Evolutionary conservation across 2,797 vertebrate species (phyloP), one percentile per base, ranked within the genome.

Genomic region (Allenopithecus nigroviridis): DNA sequence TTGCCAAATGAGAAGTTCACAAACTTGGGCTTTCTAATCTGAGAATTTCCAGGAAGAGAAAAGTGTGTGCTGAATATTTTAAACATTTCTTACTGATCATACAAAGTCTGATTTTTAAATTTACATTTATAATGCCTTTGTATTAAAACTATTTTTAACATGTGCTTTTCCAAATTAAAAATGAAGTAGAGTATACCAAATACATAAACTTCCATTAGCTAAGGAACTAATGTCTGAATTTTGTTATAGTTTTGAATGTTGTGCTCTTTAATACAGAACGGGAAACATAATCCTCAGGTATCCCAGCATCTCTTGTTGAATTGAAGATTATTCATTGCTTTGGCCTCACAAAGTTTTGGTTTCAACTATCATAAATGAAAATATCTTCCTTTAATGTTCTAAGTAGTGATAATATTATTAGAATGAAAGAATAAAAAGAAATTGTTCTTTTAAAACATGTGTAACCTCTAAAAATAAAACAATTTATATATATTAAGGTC

Each of bases 61-160:
- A 86, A 84, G 41, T 5, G 3, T 85, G n/a, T 87, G n/a, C 41
- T 87, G 46, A 79, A 17, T 89, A 26, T 87, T 95, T 93, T 81
- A 74, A 93, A 87, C 50, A 89, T 72, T 64, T 11, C 36, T 39
- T 39, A 61, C 13, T 68, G 24, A 68, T 36, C 68, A 64, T 55
- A 83, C 53, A 30, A 85, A 87, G 50, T 86, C 94, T 91, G 78
- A 55, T 78, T 94, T 87, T 95, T 79, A 95, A 92, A 68, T 57
- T 91, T 91, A 89, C 39, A 68, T 85, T 89, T 91, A 57, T 78
- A 97, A 74, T 19, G 84, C 81, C 53, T 90, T 95, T 95, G 70
- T 95, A 95, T 95, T 94, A 90, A 89, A 95, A 74, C 41, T 93
- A 96, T 86, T 96, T 68, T 97, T 96, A 96, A 92, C 74, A 75